A percentile compares a stretch with the other conserved stretches of the same genome.
These are phyloP conservation scores for Gopherus evgoodei DNA, from an alignment of 2,113 vertebrate species.

Conservation along the genomic window DNA sequence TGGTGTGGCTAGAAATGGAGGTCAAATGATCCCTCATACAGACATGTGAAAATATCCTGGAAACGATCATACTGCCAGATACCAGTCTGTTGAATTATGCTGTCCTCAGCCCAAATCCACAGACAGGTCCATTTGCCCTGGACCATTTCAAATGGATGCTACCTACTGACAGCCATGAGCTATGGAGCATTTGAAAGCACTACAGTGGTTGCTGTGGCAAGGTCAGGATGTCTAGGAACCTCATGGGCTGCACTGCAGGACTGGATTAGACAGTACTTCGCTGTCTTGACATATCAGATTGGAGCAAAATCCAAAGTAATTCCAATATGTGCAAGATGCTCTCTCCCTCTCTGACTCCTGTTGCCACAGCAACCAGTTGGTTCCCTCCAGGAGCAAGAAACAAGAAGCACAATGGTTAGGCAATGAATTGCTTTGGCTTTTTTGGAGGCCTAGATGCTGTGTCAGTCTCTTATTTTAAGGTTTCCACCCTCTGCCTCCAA, in stretches of 20 bases:
- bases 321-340: neutral
- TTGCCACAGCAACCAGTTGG: neutral
- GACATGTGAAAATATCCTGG: neutral
- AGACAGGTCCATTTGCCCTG: neutral
- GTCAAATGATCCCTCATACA: neutral
- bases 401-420: neutral
- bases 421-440: neutral
- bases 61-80: neutral
- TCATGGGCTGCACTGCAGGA: neutral
- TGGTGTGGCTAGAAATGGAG: neutral
- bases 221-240: neutral
- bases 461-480: neutral
- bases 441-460: neutral
- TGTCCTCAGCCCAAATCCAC: neutral
- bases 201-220: neutral
- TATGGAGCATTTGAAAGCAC: neutral
- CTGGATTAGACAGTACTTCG: neutral
- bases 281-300: neutral
- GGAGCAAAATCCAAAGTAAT: neutral
- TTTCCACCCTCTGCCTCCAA: neutral
- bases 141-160: neutral
- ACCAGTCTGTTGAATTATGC: neutral
- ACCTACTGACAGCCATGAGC: neutral
- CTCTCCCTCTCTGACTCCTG: neutral
- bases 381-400: neutral